These are phyloP conservation scores for Athrips mouffetella DNA, from an alignment of 2,888 invertebrate genomes.

Conservation along the genomic window DNA sequence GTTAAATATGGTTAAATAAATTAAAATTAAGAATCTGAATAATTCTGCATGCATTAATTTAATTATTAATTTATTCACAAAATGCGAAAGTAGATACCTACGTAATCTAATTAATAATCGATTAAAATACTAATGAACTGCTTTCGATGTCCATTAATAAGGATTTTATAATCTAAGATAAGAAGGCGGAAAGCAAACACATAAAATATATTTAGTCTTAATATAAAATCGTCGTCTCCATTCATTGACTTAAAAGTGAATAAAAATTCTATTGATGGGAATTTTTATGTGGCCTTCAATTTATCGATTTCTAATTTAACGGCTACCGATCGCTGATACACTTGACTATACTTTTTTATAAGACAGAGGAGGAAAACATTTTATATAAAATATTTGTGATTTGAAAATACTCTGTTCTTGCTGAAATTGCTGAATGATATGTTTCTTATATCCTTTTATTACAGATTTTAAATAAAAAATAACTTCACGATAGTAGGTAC, in stretches of 20 bases:
- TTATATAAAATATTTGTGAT: too few relatives aligned
- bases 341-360: conserved; percentile 34
- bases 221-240: background rate
- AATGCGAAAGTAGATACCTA: background rate
- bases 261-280: conserved; percentile 14
- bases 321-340: conserved; percentile 18
- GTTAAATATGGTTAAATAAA: too few relatives aligned
- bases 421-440: too few relatives aligned
- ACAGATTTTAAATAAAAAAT: too few relatives aligned
- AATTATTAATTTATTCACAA: background rate
- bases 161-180: conserved; percentile 6
- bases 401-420: background rate
- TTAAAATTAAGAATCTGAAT: too few relatives aligned
- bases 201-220: background rate
- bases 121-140: background rate
- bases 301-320: conserved; percentile 25
- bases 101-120: background rate
- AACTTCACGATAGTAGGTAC: too few relatives aligned
- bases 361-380: background rate
- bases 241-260: conserved; percentile 11
- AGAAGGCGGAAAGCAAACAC: conserved; percentile 12
- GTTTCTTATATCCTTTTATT: too few relatives aligned
- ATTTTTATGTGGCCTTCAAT: conserved; percentile 13
- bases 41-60: too few relatives aligned
- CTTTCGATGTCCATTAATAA: background rate